A percentile compares a stretch with the other conserved stretches of the same genome.
These are phyloP conservation scores for Buphagus erythrorhynchus DNA, from an alignment of 2,797 vertebrate species.

Conservation along the genomic window DNA sequence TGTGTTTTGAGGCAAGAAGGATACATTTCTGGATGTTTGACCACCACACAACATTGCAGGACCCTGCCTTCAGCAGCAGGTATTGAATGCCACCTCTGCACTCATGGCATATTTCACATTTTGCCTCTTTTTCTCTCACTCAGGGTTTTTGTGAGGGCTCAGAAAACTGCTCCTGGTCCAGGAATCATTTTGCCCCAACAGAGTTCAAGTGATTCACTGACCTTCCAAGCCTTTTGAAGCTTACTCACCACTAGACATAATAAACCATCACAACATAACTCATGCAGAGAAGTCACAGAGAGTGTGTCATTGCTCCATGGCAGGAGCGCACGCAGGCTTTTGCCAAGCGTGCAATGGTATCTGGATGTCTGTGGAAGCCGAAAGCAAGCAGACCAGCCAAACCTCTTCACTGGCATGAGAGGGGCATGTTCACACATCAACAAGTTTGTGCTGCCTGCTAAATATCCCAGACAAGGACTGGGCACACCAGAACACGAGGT, in stretches of 20 bases:
- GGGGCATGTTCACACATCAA: not conserved
- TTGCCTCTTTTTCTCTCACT: not conserved
- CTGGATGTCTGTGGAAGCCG: not conserved
- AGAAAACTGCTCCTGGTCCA: not conserved
- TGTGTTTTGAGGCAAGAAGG: not conserved
- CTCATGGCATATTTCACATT: fast-evolving
- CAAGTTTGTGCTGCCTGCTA: not conserved
- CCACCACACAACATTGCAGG: not conserved
- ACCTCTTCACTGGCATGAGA: not conserved
- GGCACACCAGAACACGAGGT: not conserved
- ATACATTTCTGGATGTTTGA: not conserved
- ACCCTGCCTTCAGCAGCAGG: not conserved
- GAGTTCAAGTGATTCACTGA: not conserved
- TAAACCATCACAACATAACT: not conserved
- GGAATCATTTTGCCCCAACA: not conserved
- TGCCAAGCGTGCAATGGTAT: not conserved
- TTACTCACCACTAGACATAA: not conserved
- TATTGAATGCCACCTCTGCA: not conserved
- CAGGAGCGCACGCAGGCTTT: not conserved
- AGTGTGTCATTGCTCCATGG: not conserved
- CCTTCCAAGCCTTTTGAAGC: not conserved
- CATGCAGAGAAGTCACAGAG: not conserved
- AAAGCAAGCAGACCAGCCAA: not conserved
- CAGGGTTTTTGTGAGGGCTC: not conserved
- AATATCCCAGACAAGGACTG: not conserved